A percentile compares a stretch with the other conserved stretches of the same genome.
phyloP scores from a whole-genome alignment of 2,797 vertebrate genomes.

The Okamejei kenojei region DNA sequence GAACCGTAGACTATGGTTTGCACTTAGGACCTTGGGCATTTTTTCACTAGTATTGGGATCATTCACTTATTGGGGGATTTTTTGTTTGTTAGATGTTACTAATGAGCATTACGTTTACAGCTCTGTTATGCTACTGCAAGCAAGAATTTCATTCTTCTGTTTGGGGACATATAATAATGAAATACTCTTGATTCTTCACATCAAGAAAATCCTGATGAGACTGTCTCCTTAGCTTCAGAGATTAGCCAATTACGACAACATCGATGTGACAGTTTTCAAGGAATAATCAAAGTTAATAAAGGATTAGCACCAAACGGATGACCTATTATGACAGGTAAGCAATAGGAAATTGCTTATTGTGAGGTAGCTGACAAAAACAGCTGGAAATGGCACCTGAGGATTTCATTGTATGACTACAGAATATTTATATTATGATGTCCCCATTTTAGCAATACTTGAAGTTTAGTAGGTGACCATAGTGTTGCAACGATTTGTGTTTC shows the following conservation, averaged over 20 bases:
- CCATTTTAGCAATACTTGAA: background rate
- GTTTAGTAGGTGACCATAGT: background rate
- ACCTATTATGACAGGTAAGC: background rate
- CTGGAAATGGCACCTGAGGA: slow-evolving; percentile 12
- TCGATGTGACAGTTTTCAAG: background rate
- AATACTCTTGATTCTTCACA: background rate
- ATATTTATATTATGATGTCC: background rate
- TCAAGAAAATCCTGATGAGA: background rate
- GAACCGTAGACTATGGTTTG: too few species aligned
- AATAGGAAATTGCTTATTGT: background rate
- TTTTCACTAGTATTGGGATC: too few species aligned
- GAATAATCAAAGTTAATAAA: background rate
- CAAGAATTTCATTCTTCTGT: too few species aligned
- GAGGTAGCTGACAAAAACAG: background rate
- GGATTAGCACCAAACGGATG: background rate
- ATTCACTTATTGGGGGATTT: too few species aligned
- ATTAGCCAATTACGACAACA: background rate
- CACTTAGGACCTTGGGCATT: too few species aligned
- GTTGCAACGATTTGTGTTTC: background rate
- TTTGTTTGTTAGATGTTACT: too few species aligned
- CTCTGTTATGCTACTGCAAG: too few species aligned
- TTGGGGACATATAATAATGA: too few species aligned
- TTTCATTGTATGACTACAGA: too few species aligned
- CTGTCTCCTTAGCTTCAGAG: background rate
- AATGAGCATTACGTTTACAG: too few species aligned